Conservation (phyloP, 1,140 invertebrate species). For the Chionoecetes opilio region DNA sequence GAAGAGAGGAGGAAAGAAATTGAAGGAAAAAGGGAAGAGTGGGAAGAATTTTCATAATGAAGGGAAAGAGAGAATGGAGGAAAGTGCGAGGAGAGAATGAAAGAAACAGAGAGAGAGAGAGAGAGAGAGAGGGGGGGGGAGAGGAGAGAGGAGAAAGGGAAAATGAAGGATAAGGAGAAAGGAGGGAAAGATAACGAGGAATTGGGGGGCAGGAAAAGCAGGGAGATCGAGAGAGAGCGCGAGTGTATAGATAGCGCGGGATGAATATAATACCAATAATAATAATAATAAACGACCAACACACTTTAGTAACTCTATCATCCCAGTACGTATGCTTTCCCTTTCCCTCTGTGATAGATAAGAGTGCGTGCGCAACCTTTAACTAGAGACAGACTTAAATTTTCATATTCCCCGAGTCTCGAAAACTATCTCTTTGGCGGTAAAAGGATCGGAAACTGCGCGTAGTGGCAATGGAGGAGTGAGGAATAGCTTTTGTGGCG, state of each 20-base stretch:
- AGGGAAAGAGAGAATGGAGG: too few species aligned
- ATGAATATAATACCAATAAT: too few species aligned
- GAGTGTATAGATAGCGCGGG: too few species aligned
- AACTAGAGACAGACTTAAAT: slow-evolving; percentile 71
- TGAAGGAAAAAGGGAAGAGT: too few species aligned
- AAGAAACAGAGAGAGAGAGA: not conserved
- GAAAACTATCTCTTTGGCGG: slow-evolving; percentile 69
- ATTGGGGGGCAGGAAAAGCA: not conserved
- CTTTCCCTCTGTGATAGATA: not conserved
- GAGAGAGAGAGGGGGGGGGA: slow-evolving; percentile 22
- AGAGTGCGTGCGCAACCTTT: slow-evolving; percentile 66
- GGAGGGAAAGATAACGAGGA: not conserved
- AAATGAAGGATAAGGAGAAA: too few species aligned
- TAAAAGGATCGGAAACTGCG: slow-evolving; percentile 65
- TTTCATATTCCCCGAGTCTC: slow-evolving; percentile 73
- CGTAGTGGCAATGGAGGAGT: too few species aligned
- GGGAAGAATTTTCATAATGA: too few species aligned
- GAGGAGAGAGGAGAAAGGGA: not conserved
- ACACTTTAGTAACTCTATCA: too few species aligned
- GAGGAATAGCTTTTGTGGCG: not conserved
- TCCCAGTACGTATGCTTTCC: not conserved
- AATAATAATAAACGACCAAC: too few species aligned
- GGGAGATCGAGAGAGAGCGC: too few species aligned
- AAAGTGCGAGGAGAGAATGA: not conserved
- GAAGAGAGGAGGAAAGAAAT: too few species aligned